Conservation (phyloP, 2,888 invertebrate genomes). For the Tromatobia lineatoria region DNA sequence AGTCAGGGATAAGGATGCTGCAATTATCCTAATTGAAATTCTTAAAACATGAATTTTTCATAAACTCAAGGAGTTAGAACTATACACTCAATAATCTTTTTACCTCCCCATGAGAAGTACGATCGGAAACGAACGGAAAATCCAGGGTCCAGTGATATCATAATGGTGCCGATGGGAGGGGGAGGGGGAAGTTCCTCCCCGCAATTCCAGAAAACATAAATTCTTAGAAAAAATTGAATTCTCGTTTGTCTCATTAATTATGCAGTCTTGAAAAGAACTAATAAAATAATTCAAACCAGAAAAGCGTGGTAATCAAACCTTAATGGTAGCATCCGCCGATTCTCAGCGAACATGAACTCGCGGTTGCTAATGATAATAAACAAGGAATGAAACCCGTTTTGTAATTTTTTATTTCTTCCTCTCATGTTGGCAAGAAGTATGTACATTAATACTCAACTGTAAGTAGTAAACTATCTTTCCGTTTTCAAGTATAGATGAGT, state of each 20-base stretch:
- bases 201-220: no score
- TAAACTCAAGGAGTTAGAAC: no score
- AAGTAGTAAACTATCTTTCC: background rate
- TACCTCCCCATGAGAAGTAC: no score
- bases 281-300: background rate
- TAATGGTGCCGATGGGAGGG: no score
- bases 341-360: background rate
- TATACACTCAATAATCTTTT: no score
- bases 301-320: background rate
- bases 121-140: no score
- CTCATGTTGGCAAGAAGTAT: background rate
- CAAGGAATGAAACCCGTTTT: background rate
- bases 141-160: no score
- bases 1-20: no score
- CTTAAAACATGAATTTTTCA: no score
- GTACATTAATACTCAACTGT: background rate
- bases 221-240: background rate
- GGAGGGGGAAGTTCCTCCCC: no score
- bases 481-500: no score
- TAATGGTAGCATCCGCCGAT: background rate
- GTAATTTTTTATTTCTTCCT: background rate
- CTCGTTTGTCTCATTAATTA: background rate
- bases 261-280: background rate
- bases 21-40: no score
- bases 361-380: background rate